Base-by-base conservation (phyloP, 2,888 invertebrate species). In the Synanthedon andrenaeformis region DNA sequence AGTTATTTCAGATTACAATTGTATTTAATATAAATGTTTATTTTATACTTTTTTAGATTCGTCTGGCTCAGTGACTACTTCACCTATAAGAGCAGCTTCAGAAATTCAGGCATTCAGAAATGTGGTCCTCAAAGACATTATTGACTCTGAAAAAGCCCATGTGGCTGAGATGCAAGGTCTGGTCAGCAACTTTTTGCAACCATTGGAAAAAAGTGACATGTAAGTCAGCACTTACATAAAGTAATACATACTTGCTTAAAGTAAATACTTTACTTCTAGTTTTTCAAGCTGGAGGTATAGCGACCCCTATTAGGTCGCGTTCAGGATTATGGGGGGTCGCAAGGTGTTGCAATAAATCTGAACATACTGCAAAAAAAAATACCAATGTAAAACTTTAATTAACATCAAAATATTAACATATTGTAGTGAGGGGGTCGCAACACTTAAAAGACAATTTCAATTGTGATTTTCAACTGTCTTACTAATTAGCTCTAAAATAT, bases 81-180 rank as follows among this genome's bases (percentile, higher is more conserved):
- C 91, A 54, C 90, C 92, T 48, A 90, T 91, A 59, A 77, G 91
- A 62, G 90, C 90, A 57, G 90, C 91, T 28, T 92, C 92, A 64
- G 92, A 92, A 72, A 90, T 90, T 62, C 93, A 93, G 72, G 92
- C 93, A 56, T 96, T 95, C 79, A 89, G 94, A 65, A 92, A 93
- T 76, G 93, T 96, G 60, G 96, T 97, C 49, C 89, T 97, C 48
- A 94, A 94, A 76, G 96, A 97, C 82, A 90, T 98, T 53, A 91
- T 97, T 60, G 97, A 98, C 74, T 96, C 97, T 5, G 98, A 98
- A 82, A 92, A 92, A 67, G 94, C 94, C 0, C 96, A 97, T 88
- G 94, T 97, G 28, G 92, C 93, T 4, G 97, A 98, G 81, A 89
- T 98, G 74, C 94, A 95, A 69, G 94, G 93, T 41, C 89, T 97